These are phyloP conservation scores for Drosophila ohnishii DNA, from an alignment of 1,140 invertebrate genomes.

Conservation along the genomic window DNA sequence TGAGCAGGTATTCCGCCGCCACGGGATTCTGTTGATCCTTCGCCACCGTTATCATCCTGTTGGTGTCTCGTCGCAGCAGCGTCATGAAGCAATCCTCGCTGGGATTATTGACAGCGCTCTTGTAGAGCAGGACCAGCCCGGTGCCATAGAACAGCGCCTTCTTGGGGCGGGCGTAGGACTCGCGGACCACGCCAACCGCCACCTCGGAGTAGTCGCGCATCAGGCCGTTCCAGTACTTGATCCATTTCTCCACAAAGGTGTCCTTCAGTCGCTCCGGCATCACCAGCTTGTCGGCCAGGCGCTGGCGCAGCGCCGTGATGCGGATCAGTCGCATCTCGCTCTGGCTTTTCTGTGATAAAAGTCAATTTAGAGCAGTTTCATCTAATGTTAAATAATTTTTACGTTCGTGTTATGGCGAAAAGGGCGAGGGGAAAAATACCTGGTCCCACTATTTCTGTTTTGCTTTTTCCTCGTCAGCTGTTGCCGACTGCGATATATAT, in stretches of 20 bases:
- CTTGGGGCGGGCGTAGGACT: conserved; percentile 85
- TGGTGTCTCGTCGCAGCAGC: conserved; percentile 74
- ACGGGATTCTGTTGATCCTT: conserved; percentile 87
- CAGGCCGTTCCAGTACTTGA: conserved; percentile 86
- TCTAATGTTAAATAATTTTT: conserved; percentile 19
- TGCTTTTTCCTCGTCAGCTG: not conserved
- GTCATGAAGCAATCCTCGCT: conserved; percentile 58
- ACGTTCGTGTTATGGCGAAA: conserved; percentile 1
- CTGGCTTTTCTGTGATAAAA: conserved; percentile 30
- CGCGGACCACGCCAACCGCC: conserved; percentile 84
- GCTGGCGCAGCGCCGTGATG: conserved; percentile 57
- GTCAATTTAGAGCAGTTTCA: conserved; percentile 10
- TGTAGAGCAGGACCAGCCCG: conserved; percentile 40
- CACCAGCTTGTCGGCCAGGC: conserved; percentile 52
- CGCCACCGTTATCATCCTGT: conserved; percentile 87
- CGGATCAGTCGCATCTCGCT: conserved; percentile 59
- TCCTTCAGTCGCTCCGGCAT: conserved; percentile 85
- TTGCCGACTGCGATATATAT: not conserved
- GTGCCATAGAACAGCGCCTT: conserved; percentile 84
- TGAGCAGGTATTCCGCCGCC: conserved; percentile 87
- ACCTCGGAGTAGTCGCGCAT: conserved; percentile 86
- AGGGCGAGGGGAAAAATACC: not conserved
- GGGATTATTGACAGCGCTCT: conserved; percentile 55
- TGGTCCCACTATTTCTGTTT: conserved; percentile 6
- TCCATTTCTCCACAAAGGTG: conserved; percentile 87